Base-by-base conservation (phyloP, 2,113 vertebrate genomes). In the Ageneiosus marmoratus region DNA sequence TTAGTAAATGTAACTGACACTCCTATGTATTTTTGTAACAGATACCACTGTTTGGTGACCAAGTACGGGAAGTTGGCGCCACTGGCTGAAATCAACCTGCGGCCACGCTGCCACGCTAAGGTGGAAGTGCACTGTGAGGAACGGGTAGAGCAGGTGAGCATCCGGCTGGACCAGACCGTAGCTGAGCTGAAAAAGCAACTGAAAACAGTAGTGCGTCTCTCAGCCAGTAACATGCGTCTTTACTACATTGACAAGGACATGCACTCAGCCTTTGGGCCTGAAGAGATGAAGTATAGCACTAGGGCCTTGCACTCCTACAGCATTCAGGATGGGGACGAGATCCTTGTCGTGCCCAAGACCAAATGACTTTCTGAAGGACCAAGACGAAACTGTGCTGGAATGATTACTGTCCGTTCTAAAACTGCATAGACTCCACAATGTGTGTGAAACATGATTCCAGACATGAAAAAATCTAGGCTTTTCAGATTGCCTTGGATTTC, bases 11-110 rank as follows among this genome's bases (percentile, higher is more conserved):
- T 24, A 69, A 46, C 22, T 12, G 37, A 2, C 27, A 15, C 3
- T 32, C 20, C 11, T 0, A 9, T 83, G 69, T 72, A 56, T 56
- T 86, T 67, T 1, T 29, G 10, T 56, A 16, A 72, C 32, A 99
- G 97, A 92, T 99, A 99, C 87, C 97, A 99, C 12, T 95, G 94
- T 86, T 92, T 99, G 89, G 95, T 99, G 65, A 97, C 95, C 0
- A 98, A 98, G 88, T 99, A 99, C 0, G 98, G 98, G 58, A 98
- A 96, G 89, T 88, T 99, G 93, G 97, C 97, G 46, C 98, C 97
- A 9, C 91, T 99, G 81, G 98, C 96, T 1, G 97, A 98, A 29
- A 95, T 99, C 20, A 97, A 99, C 83, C 95, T 99, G 20, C 95
- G 96, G 83, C 98, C 98, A 0, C 96, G 96, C 86, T 97, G 94